A percentile compares a stretch with the other conserved stretches of the same genome.
Conservation (phyloP, 2,113 vertebrate species). For the Abramis brama region DNA sequence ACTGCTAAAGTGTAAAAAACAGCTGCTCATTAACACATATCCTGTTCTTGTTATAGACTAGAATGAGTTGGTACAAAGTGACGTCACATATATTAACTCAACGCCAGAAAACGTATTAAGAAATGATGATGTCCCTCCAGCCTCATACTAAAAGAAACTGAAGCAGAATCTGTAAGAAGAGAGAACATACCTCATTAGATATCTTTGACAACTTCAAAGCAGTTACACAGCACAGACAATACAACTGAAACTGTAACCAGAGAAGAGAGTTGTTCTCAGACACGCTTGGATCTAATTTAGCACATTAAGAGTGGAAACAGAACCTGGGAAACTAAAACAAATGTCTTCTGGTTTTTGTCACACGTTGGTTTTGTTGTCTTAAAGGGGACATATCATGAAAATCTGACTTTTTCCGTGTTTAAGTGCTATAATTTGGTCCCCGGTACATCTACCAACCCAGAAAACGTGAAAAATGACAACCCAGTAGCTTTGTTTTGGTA, state of each 20-base stretch:
- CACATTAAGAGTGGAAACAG: neutral
- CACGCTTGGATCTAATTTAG: neutral
- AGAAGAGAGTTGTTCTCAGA: neutral
- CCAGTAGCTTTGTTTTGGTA: too few relatives aligned
- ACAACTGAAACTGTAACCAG: neutral
- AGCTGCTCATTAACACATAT: neutral
- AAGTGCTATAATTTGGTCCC: too few relatives aligned
- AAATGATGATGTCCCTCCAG: neutral
- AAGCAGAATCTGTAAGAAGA: neutral
- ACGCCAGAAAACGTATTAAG: neutral
- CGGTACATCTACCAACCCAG: too few relatives aligned
- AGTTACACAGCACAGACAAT: neutral
- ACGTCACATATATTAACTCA: neutral
- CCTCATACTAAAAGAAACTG: neutral
- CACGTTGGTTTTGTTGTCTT: neutral
- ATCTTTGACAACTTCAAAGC: neutral
- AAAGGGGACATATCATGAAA: too few relatives aligned
- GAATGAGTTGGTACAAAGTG: neutral
- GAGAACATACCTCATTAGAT: neutral
- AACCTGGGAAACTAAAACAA: constrained; percentile 13
- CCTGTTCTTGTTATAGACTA: constrained; percentile 11
- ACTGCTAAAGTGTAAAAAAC: neutral
- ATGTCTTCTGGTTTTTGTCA: constrained; percentile 26
- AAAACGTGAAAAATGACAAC: too few relatives aligned
- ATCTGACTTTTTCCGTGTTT: too few relatives aligned